Conservation (phyloP, 2,113 vertebrate species). For the Prochilodus magdalenae region DNA sequence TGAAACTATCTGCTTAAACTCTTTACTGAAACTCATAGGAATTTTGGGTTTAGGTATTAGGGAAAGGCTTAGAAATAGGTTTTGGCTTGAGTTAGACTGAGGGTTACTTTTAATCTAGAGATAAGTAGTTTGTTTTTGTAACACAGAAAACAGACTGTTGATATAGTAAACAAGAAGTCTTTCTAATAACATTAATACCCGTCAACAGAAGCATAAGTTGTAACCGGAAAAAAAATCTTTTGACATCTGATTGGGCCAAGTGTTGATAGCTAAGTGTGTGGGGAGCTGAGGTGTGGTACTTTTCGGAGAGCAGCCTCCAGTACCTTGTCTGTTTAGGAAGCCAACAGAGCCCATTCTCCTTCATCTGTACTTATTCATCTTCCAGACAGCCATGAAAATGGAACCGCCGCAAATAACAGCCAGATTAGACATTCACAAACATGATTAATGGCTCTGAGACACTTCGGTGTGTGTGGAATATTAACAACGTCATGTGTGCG, state of each 20-base stretch:
- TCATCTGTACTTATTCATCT: constrained; percentile 53
- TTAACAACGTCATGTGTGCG: constrained; percentile 42
- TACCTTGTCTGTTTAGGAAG: not conserved
- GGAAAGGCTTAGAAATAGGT: too few species aligned
- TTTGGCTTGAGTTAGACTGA: too few species aligned
- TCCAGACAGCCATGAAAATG: constrained; percentile 54
- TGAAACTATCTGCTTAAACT: too few species aligned
- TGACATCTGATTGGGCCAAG: not conserved
- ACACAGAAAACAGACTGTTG: not conserved
- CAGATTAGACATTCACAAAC: constrained; percentile 59
- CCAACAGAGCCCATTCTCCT: constrained; percentile 22
- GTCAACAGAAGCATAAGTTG: not conserved
- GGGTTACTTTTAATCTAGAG: not conserved
- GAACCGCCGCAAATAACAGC: constrained; percentile 51
- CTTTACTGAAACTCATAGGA: too few species aligned
- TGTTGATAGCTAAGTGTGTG: not conserved
- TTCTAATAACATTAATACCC: not conserved
- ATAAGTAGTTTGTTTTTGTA: too few species aligned
- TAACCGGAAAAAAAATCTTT: not conserved
- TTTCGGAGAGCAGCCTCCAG: not conserved
- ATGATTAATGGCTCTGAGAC: constrained; percentile 52
- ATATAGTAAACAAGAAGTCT: not conserved
- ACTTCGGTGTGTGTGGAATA: constrained; percentile 48
- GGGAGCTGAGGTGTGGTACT: not conserved
- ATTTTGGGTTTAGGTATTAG: too few species aligned